A percentile compares a stretch with the other conserved stretches of the same genome.
Conservation (phyloP, 2,888 invertebrate species). For the Synergus itoensis region DNA sequence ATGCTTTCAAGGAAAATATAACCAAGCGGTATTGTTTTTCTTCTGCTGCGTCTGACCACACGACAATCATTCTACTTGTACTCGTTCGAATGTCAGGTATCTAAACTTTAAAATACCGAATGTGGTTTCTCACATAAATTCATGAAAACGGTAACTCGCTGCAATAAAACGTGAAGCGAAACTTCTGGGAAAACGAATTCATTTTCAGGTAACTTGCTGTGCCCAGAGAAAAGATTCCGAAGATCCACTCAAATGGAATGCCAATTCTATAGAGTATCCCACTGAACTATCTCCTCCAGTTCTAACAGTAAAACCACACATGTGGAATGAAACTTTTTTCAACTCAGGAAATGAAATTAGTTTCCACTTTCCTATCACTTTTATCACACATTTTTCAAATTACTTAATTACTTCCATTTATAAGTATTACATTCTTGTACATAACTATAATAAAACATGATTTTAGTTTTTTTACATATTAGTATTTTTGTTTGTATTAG, state of each 20-base stretch:
- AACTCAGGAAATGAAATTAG: background rate
- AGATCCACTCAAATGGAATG: conserved; percentile 30
- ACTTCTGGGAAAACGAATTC: conserved; percentile 28
- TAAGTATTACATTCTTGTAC: background rate
- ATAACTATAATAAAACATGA: background rate
- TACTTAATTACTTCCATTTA: background rate
- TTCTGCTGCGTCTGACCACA: background rate
- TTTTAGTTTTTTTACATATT: background rate
- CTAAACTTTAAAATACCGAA: conserved; percentile 5
- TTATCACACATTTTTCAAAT: background rate
- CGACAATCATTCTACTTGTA: background rate
- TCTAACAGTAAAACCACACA: background rate
- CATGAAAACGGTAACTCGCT: conserved; percentile 11
- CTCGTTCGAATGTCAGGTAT: conserved; percentile 2
- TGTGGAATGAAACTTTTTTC: conserved; percentile 5
- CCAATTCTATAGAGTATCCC: conserved; percentile 19
- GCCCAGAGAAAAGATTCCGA: conserved; percentile 14
- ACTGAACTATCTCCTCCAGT: conserved; percentile 1
- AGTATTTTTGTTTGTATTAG: background rate
- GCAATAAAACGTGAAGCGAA: conserved; percentile 22
- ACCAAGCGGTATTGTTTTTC: background rate
- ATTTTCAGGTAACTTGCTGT: conserved; percentile 29
- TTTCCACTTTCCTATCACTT: conserved; percentile 1
- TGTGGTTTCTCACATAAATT: conserved; percentile 26
- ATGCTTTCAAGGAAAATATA: background rate